Base-by-base conservation (phyloP, 2,888 invertebrate species). In the Eudemis profundana region DNA sequence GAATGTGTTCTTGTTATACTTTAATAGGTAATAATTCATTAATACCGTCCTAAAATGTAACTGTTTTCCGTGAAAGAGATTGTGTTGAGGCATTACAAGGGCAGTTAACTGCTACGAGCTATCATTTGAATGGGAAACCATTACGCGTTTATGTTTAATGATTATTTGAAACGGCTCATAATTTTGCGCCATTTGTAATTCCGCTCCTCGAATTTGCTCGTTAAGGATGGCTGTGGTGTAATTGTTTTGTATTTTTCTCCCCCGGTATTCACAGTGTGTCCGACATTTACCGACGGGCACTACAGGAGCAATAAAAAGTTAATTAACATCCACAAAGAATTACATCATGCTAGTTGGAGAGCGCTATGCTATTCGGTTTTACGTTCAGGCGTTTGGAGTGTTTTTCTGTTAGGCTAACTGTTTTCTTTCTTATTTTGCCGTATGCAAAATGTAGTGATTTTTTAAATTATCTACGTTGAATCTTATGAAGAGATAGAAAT, bases 91-190 rank as follows among this genome's bases (percentile, higher is more conserved):
- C 86, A 85, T 89, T 84, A 87, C 84, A 75, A 78, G 73, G 83
- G 85, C 83, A 84, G 82, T 90, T 89, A 89, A 88, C 85, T 85
- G 85, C 77, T 79, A 84, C 77, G 85, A 84, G 86, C 88, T 79
- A 88, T 89, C 87, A 87, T 85, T 86, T 81, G 81, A 84, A 90
- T 86, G 86, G 86, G 87, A 84, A 86, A 85, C 87, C 87, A 85
- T 90, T 90, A 85, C 81, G 81, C 84, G 85, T 88, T 90, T 89
- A 89, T 87, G 86, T 88, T 87, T 89, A 89, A 90, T 89, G 87
- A 85, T 89, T 87, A 87, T 89, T 89, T 87, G 84, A 86, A 89
- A 84, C 84, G 82, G 76, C 83, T 84, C 85, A 85, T 90, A 89
- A 90, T 87, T 86, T 85, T 83, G 78, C 76, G 77, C 81, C 84